Conservation (phyloP, 2,113 vertebrate genomes). For the Heterochromis multidens region DNA sequence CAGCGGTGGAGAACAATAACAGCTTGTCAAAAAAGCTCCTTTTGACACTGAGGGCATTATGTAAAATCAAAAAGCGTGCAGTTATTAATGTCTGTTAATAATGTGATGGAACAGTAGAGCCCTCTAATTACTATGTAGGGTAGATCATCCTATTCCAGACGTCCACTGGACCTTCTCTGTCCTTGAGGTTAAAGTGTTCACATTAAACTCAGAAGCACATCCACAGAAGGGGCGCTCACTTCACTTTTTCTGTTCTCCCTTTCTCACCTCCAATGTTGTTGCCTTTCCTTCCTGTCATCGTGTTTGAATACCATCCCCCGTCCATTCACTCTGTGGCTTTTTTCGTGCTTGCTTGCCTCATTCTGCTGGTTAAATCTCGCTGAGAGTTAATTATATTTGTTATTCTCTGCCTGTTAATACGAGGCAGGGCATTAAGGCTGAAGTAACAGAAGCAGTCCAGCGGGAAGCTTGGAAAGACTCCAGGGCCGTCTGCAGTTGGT, state of each 20-base stretch:
- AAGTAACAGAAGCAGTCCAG: conserved; percentile 49
- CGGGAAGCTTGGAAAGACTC: conserved; percentile 52
- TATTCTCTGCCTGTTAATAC: conserved; percentile 50
- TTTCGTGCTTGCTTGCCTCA: not conserved
- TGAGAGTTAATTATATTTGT: conserved; percentile 56
- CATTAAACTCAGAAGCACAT: conserved; percentile 32
- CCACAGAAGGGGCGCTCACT: not conserved
- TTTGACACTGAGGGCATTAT: not conserved
- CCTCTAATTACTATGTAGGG: conserved; percentile 27
- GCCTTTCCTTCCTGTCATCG: not conserved
- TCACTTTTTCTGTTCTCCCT: not conserved
- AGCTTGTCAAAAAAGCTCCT: conserved; percentile 5
- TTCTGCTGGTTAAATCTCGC: conserved; percentile 28
- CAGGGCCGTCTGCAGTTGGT: conserved; percentile 17
- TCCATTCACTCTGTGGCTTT: not conserved
- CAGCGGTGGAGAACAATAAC: not conserved
- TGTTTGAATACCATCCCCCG: not conserved
- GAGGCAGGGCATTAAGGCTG: conserved; percentile 40
- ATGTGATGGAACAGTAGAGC: conserved; percentile 1
- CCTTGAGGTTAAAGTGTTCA: conserved; percentile 48
- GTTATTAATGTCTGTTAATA: conserved; percentile 23
- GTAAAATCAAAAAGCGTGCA: conserved; percentile 20
- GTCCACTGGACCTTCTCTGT: conserved; percentile 21
- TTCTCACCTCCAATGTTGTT: not conserved
- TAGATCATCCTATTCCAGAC: conserved; percentile 31